Conservation (phyloP, 37 sponge, comb jelly and placozoan species). For the Spongilla lacustris region DNA sequence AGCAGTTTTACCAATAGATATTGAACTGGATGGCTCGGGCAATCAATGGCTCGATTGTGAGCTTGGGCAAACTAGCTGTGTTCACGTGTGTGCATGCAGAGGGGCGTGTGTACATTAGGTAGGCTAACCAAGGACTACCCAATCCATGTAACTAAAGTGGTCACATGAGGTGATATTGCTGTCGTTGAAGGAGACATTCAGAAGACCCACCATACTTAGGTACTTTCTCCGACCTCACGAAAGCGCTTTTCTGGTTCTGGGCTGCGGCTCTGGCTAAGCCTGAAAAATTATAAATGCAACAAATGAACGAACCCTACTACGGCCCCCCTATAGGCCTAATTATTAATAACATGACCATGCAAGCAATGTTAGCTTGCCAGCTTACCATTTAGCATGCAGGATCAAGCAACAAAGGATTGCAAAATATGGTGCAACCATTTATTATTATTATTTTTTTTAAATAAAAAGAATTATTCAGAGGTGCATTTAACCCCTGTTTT, state of each 20-base stretch:
- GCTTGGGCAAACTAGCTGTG: slow-evolving; percentile 1
- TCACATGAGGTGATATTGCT: neutral
- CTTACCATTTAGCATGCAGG: neutral
- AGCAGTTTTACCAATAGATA: too few species aligned
- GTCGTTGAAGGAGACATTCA: neutral
- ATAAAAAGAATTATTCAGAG: neutral
- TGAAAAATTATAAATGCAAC: neutral
- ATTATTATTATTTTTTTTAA: neutral
- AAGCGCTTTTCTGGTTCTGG: too few species aligned
- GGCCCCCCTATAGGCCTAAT: neutral
- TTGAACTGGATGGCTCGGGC: too few species aligned
- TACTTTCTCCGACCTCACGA: too few species aligned
- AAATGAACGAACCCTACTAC: neutral
- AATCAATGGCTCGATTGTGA: neutral
- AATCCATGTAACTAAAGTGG: neutral
- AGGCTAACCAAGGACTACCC: slow-evolving; percentile 1
- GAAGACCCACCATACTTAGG: neutral
- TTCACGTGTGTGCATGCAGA: slow-evolving; percentile 1
- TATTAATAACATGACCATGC: neutral
- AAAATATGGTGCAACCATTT: slow-evolving; percentile 1
- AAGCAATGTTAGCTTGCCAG: neutral
- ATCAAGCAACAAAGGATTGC: neutral
- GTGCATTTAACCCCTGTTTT: neutral
- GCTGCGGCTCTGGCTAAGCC: too few species aligned
- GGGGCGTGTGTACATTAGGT: slow-evolving; percentile 1